Conservation (phyloP, 1,140 invertebrate genomes). For the Cecropterus lyciades region DNA sequence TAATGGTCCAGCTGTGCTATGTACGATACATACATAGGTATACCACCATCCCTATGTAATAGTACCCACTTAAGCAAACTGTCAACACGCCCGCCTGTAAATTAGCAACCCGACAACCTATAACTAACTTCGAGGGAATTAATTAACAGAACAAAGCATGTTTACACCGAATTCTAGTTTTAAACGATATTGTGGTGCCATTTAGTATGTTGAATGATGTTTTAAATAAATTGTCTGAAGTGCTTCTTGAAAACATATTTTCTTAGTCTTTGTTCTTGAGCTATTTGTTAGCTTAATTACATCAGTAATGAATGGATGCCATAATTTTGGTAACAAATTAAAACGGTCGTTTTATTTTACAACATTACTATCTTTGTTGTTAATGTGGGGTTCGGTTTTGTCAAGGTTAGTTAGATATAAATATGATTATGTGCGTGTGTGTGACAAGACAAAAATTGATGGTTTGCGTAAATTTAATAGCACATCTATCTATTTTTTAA, state of each 20-base stretch:
- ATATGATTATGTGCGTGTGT: too few species aligned
- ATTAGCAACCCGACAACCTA: slow-evolving; percentile 25
- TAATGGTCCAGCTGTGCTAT: too few species aligned
- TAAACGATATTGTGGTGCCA: slow-evolving; percentile 2
- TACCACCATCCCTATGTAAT: background rate
- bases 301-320: background rate
- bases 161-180: slow-evolving; percentile 16
- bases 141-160: slow-evolving; percentile 18
- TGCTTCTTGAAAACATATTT: background rate
- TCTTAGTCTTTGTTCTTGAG: background rate
- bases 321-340: slow-evolving; percentile 3
- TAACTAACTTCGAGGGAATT: slow-evolving; percentile 19
- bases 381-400: too few species aligned
- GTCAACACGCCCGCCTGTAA: slow-evolving; percentile 23
- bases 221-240: background rate
- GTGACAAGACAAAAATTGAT: too few species aligned
- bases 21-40: background rate
- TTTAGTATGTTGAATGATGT: background rate
- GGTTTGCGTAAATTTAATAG: too few species aligned
- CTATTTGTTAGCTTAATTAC: background rate
- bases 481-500: too few species aligned
- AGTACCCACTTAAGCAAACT: slow-evolving; percentile 24
- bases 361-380: too few species aligned
- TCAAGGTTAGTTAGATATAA: too few species aligned
- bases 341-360: background rate